Base-by-base conservation (phyloP, 2,113 vertebrate species). In the Heterochromis multidens region DNA sequence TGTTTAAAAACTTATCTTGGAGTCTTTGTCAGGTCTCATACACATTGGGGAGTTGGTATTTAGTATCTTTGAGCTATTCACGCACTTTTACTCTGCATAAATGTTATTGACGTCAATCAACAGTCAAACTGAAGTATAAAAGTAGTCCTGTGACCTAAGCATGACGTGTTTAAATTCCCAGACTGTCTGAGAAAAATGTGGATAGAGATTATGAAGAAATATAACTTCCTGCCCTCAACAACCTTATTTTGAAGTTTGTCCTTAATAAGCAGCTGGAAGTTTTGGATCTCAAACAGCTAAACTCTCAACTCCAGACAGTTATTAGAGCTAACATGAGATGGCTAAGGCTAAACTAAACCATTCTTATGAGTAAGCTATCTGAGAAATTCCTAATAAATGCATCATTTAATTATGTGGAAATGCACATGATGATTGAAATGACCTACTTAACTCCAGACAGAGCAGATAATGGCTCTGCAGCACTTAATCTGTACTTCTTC, bases 391-490 rank as follows among this genome's bases (percentile, higher is more conserved):
- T 74, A 74, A 31, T 65, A 79, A 59, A 67, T 67, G 19, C 2
- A 59, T 40, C 2, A 78, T 7, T 37, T 89, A 67, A 59, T 87
- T 72, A 88, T 84, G 17, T 59, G 43, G 37, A 82, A 84, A 77
- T 79, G n/a, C 25, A 65, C 17, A 35, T 56, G 19, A 82, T 82
- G 79, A 82, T 80, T 91, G 9, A 89, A 86, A 61, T 89, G 62
- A 67, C 82, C 46, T 79, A 43, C 76, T 52, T 58, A 29, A 77
- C 61, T 82, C n/a, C 4, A 29, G 56, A 2, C 40, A 70, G 60
- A 49, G 65, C 19, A 37, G 57, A 80, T 86, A 70, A 88, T 82
- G 56, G 49, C 19, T 1, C 52, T 54, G 13, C 16, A 78, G 33
- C 11, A 54, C 46, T 81, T 87, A 65, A 83, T 78, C 81, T 83